Evolutionary conservation across 1,140 invertebrate genomes (phyloP), one percentile per base, ranked within the genome.

Genomic region (Drosophila prosaltans): DNA sequence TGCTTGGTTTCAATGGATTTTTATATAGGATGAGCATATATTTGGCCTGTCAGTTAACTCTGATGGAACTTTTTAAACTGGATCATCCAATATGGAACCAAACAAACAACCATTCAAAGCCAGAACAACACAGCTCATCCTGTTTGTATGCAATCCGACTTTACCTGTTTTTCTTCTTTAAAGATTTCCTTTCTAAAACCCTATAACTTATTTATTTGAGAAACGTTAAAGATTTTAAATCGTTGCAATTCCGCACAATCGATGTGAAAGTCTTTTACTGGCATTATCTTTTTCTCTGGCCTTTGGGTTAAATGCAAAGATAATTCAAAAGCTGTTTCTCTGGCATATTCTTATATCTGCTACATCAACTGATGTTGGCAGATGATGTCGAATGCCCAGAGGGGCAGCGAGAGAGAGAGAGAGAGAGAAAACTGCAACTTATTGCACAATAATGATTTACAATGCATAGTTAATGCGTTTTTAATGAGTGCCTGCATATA

Each of bases 401-500:
- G 32, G 21, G 26, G 32, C 28, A n/a, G 55, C 6, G 11, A 21
- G 28, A 2, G 11, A 2, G 57, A 21, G 8, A 11, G 8, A 54
- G 24, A 28, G 60, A 43, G 2, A 40, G 66, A 36, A 54, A 57
- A 51, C 61, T 85, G 74, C 71, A 74, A 82, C 80, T 78, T 82
- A 82, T 82, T 78, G 82, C 65, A 76, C 82, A 78, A 82, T 78
- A 76, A 82, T 86, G 83, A 76, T 88, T 86, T 88, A 77, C 83
- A 82, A 74, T 82, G 70, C 80, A 88, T 88, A 77, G 72, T 82
- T 88, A 88, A 88, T 88, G 83, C 83, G 83, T 88, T 88, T 88
- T 88, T 88, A 88, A 88, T 88, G 83, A 88, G 84, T 64, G 74
- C 54, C 66, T 67, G 72, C 74, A 81, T 70, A 64, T 65, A 7